A percentile compares a stretch with the other conserved stretches of the same genome.
Evolutionary conservation across 2,888 invertebrate genomes (phyloP).

Genomic region (Rhimphoctona megacephalus): DNA sequence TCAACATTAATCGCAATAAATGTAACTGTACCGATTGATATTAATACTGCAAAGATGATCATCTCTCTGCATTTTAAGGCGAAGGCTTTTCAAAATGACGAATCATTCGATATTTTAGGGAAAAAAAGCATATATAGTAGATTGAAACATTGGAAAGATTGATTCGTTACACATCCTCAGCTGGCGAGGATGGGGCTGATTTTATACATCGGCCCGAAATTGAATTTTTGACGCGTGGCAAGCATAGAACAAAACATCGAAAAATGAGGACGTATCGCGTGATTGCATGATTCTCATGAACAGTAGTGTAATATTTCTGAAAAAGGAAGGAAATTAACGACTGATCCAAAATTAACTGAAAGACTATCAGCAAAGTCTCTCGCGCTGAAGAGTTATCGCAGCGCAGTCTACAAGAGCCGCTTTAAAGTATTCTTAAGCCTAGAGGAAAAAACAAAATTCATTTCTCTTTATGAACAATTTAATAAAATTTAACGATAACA

Average conservation of each 20-base stretch:
- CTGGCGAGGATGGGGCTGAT: background rate
- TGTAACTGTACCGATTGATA: background rate
- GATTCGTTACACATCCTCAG: background rate
- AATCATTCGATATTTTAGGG: background rate
- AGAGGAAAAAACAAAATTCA: background rate
- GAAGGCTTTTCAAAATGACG: background rate
- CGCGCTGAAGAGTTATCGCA: background rate
- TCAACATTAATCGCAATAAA: background rate
- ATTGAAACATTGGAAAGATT: background rate
- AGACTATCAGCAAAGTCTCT: background rate
- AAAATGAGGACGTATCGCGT: background rate
- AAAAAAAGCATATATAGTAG: background rate
- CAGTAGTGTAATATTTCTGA: background rate
- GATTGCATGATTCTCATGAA: background rate
- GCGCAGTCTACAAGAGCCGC: background rate
- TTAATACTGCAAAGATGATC: background rate
- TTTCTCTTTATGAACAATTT: background rate
- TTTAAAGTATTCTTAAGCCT: background rate
- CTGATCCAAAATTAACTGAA: background rate
- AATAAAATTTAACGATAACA: background rate
- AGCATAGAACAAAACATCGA: background rate
- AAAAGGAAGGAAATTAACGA: background rate
- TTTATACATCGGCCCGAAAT: background rate
- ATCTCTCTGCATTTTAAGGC: background rate
- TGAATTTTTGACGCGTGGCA: background rate